These are phyloP conservation scores for Leptopilina syphax DNA, from an alignment of 2,888 invertebrate genomes.

Conservation along the genomic window DNA sequence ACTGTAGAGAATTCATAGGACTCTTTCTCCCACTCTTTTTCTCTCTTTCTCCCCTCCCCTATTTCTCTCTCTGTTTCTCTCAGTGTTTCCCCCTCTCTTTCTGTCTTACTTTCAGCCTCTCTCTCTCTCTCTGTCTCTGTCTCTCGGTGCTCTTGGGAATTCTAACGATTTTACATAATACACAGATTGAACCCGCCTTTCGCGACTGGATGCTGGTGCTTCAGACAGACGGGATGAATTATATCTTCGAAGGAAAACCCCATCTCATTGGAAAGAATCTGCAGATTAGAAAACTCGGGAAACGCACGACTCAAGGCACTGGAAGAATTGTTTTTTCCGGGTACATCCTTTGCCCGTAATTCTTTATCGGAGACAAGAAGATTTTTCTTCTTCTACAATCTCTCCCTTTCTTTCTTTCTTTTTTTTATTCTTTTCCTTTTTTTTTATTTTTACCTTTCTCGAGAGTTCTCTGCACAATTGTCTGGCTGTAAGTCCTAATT, in stretches of 20 bases:
- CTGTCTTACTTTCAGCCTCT: too few relatives aligned
- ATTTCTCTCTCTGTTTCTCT: too few relatives aligned
- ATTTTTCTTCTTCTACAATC: background rate
- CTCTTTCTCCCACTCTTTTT: too few relatives aligned
- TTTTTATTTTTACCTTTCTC: slow-evolving; percentile 4
- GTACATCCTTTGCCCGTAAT: slow-evolving; percentile 36
- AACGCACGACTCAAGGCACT: slow-evolving; percentile 43
- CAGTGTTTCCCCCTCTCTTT: too few relatives aligned
- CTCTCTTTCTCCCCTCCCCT: too few relatives aligned
- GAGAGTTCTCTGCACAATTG: slow-evolving; percentile 20
- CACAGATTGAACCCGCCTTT: slow-evolving; percentile 63
- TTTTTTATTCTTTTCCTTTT: background rate
- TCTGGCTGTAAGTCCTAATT: slow-evolving; percentile 40
- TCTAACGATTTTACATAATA: slow-evolving; percentile 67
- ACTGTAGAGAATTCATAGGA: background rate
- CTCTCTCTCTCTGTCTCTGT: background rate
- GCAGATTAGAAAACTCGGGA: slow-evolving; percentile 55
- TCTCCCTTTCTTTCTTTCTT: background rate
- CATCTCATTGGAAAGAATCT: slow-evolving; percentile 54
- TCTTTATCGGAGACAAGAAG: slow-evolving; percentile 16
- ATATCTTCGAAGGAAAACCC: slow-evolving; percentile 55
- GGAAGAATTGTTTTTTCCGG: slow-evolving; percentile 52
- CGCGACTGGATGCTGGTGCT: slow-evolving; percentile 56
- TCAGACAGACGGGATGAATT: slow-evolving; percentile 65
- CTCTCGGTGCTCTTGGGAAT: slow-evolving; percentile 48